A percentile compares a stretch with the other conserved stretches of the same genome.
These are phyloP conservation scores for Cheilosia pagana DNA, from an alignment of 2,888 invertebrate species.

Conservation along the genomic window DNA sequence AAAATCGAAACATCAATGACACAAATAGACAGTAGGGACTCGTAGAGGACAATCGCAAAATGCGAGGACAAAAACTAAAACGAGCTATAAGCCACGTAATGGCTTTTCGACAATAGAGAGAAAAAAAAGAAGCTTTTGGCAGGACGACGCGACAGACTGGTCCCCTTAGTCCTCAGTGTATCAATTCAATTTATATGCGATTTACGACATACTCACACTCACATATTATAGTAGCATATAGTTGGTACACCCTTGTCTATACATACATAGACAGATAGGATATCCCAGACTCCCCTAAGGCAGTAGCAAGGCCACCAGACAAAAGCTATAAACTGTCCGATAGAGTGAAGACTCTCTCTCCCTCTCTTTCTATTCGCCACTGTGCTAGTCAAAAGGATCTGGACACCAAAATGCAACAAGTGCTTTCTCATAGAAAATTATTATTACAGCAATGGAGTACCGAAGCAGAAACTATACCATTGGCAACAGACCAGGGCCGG, in stretches of 20 bases:
- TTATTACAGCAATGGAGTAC: conserved; percentile 63
- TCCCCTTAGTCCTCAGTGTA: conserved; percentile 44
- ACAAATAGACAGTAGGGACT: conserved; percentile 54
- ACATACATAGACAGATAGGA: conserved; percentile 40
- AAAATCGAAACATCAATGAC: conserved; percentile 70
- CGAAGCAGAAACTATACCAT: neutral
- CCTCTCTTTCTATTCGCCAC: neutral
- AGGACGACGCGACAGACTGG: conserved; percentile 29
- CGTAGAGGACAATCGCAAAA: conserved; percentile 19
- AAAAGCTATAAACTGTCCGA: conserved; percentile 68
- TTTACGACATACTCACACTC: conserved; percentile 9
- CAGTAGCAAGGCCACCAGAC: conserved; percentile 60
- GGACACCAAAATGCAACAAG: conserved; percentile 70
- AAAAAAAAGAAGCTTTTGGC: conserved; percentile 33
- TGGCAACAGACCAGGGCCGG: conserved; percentile 43
- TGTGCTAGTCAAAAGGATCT: neutral
- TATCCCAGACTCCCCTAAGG: conserved; percentile 62
- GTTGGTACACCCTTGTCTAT: conserved; percentile 6
- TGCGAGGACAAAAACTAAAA: neutral
- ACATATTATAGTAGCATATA: too few species aligned
- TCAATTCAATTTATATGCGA: conserved; percentile 72
- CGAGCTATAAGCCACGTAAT: conserved; percentile 51
- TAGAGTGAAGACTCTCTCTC: conserved; percentile 15
- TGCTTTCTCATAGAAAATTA: conserved; percentile 67
- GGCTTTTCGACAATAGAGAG: conserved; percentile 40